Percentiles rank a stretch among this genome's conserved stretches.
Conservation (phyloP, 2,888 invertebrate species). For the Troides aeacus region DNA sequence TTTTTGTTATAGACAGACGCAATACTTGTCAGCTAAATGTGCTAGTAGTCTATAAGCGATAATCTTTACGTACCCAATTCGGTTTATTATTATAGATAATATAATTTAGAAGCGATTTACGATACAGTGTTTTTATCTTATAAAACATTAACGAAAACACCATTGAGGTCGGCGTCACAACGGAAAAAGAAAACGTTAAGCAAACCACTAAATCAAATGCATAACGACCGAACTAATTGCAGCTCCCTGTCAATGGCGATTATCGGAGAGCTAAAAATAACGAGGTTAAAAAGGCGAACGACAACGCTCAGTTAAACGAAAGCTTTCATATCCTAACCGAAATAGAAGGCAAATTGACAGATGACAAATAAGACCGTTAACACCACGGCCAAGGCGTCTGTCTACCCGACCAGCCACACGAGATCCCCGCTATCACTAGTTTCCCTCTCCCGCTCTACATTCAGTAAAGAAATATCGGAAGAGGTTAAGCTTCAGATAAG, state of each 20-base stretch:
- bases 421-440: constrained; percentile 40
- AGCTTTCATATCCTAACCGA: constrained; percentile 73
- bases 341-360: constrained; percentile 79
- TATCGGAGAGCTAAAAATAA: constrained; percentile 71
- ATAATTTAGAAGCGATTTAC: not conserved
- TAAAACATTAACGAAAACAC: constrained; percentile 12
- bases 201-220: constrained; percentile 41
- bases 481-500: constrained; percentile 43
- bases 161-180: constrained; percentile 30
- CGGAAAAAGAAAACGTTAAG: constrained; percentile 25
- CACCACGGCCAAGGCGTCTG: constrained; percentile 62
- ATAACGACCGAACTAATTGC: constrained; percentile 42
- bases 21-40: no score
- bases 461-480: constrained; percentile 30
- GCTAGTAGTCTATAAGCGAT: not conserved
- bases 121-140: not conserved
- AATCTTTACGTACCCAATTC: not conserved
- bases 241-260: constrained; percentile 69
- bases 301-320: constrained; percentile 65
- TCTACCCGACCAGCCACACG: constrained; percentile 41
- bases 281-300: constrained; percentile 68
- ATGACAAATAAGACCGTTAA: constrained; percentile 78
- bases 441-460: constrained; percentile 12
- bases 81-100: not conserved
- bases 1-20: no score